phyloP scores from a whole-genome alignment of 2,113 vertebrate genomes.

The Tetraodon nigroviridis region DNA sequence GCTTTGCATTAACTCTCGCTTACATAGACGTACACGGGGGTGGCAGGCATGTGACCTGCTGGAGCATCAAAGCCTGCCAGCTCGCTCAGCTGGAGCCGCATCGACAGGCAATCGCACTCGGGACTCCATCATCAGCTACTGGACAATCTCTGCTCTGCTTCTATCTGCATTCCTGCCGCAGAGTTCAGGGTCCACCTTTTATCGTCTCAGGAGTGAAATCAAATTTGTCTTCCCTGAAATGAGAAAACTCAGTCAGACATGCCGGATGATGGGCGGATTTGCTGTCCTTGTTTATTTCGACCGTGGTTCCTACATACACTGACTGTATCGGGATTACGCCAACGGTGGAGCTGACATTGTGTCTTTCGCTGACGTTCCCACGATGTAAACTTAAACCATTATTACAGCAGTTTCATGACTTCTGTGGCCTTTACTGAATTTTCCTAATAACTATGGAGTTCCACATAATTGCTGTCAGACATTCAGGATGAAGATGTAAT shows the following conservation, averaged over 20 bases:
- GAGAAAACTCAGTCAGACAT: background rate
- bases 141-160: conserved; percentile 31
- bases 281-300: too few relatives aligned
- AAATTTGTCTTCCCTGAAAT: conserved; percentile 21
- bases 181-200: conserved; percentile 27
- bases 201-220: conserved; percentile 19
- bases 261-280: too few relatives aligned
- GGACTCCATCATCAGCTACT: conserved; percentile 49
- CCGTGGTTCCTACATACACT: too few relatives aligned
- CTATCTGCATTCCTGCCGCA: conserved; percentile 50
- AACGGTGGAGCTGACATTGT: too few relatives aligned
- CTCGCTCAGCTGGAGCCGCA: conserved; percentile 54
- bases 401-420: background rate
- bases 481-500: too few relatives aligned
- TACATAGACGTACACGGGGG: conserved; percentile 26
- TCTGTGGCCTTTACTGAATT: background rate
- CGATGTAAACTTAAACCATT: too few relatives aligned
- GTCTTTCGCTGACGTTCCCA: too few relatives aligned
- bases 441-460: too few relatives aligned
- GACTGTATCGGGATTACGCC: too few relatives aligned
- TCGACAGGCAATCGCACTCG: conserved; percentile 48
- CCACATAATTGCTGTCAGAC: too few relatives aligned
- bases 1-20: conserved; percentile 50
- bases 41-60: conserved; percentile 52
- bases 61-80: conserved; percentile 56